Evolutionary conservation across 2,888 invertebrate genomes (phyloP), one percentile per base, ranked within the genome.

Genomic region (Abrostola tripartita): DNA sequence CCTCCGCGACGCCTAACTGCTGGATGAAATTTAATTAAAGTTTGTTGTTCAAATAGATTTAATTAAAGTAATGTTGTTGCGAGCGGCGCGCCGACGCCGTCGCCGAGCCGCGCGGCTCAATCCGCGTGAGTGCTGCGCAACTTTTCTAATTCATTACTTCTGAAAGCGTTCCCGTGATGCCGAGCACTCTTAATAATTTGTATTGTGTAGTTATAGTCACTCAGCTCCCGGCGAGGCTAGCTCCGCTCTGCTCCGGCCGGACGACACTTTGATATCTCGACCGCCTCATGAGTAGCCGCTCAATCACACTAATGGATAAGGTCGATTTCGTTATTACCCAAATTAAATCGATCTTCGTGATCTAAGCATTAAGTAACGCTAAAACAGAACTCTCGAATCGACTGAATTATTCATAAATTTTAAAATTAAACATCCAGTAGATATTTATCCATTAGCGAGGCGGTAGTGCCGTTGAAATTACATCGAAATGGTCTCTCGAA

Each of bases 21-120:
- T 93, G 91, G 93, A 94, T 94, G 93, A 95, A 94, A 95, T 95
- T 95, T 95, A 95, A 95, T 95, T 95, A 95, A 95, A 95, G 92
- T 95, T 95, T 95, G 95, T 95, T 95, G 95, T 95, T 95, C 93
- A 95, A 95, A 95, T 95, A 95, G 95, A 95, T 95, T 95, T 95
- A 95, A 95, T 95, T 95, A 95, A 95, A 95, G 94, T 95, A 95
- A 95, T 95, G 95, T 92, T 93, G 94, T 93, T 92, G 92, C 91
- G 89, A 90, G 88, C 81, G 85, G 87, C 86, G 88, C 90, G 90
- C 89, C 88, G 90, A 86, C 88, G 87, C 86, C 87, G 84, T 71
- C 75, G 74, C 71, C 75, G 81, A 68, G 74, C 82, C 81, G 86
- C 86, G 89, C 88, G 88, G 89, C 92, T 94, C 94, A 94, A 94